Conservation (phyloP, 2,888 invertebrate genomes). For the Galerucella calmariensis region DNA sequence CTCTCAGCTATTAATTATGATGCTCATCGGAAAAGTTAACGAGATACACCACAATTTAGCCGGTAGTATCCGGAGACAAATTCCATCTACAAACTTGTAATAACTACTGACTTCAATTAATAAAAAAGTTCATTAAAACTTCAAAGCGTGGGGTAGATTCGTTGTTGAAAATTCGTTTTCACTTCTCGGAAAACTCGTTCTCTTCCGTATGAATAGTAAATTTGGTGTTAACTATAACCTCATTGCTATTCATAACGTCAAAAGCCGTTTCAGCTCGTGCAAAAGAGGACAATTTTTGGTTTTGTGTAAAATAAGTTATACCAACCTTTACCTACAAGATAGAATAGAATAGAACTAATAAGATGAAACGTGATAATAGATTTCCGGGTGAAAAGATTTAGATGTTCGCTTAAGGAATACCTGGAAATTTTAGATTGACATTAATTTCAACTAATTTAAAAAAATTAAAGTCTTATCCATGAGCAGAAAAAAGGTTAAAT, state of each 20-base stretch:
- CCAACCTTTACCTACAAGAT: background rate
- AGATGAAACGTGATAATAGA: background rate
- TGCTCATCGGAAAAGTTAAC: background rate
- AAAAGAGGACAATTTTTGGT: constrained; percentile 19
- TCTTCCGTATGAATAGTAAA: constrained; percentile 36
- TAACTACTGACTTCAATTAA: constrained; percentile 31
- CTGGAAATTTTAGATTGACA: too few species aligned
- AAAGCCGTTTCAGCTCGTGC: constrained; percentile 21
- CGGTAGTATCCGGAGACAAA: constrained; percentile 7
- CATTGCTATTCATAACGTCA: constrained; percentile 32
- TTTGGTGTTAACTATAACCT: constrained; percentile 31
- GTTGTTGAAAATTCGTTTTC: constrained; percentile 34
- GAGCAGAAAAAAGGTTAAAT: too few species aligned
- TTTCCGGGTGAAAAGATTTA: too few species aligned
- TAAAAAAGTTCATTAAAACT: constrained; percentile 37
- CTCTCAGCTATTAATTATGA: background rate
- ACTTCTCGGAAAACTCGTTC: constrained; percentile 27
- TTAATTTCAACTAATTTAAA: too few species aligned
- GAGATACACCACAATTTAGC: constrained; percentile 1
- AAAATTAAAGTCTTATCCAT: too few species aligned
- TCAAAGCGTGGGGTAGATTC: constrained; percentile 33
- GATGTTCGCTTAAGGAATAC: too few species aligned
- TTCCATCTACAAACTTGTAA: constrained; percentile 13
- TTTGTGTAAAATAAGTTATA: background rate
- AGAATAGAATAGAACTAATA: background rate